phyloP scores from a whole-genome alignment of 2,113 vertebrate species.

The Otus sunia region DNA sequence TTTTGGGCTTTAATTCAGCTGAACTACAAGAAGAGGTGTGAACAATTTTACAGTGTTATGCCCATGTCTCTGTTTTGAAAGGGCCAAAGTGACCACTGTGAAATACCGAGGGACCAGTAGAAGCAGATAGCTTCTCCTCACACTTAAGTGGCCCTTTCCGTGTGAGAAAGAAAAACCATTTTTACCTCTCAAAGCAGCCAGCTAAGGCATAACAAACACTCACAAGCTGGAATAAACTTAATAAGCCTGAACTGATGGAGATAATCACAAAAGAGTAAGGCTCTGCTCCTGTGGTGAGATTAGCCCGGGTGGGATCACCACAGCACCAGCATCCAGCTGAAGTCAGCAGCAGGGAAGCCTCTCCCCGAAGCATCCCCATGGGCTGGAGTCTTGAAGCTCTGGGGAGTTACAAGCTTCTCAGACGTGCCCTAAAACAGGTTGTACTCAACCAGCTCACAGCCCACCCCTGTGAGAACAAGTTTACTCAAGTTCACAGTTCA shows the following conservation, averaged over 20 bases:
- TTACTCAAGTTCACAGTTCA: background rate
- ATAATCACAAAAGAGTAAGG: background rate
- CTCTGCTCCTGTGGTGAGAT: background rate
- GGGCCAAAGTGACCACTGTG: background rate
- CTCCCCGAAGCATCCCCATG: background rate
- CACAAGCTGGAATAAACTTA: background rate
- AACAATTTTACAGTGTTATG: background rate
- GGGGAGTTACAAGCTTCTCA: background rate
- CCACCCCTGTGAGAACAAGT: background rate
- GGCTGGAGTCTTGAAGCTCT: background rate
- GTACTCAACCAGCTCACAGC: background rate
- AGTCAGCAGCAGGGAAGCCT: background rate
- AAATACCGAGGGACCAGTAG: background rate
- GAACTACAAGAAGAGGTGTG: background rate
- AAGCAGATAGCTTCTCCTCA: background rate
- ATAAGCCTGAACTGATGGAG: background rate
- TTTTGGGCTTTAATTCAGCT: background rate
- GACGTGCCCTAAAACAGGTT: background rate
- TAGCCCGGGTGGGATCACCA: fast-evolving
- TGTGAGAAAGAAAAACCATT: background rate
- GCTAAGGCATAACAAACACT: background rate
- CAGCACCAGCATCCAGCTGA: background rate
- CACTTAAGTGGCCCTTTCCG: background rate
- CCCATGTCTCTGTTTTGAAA: background rate
- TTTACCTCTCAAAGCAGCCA: background rate